Conservation (phyloP, 2,797 vertebrate genomes). For the Tragopan temminckii region DNA sequence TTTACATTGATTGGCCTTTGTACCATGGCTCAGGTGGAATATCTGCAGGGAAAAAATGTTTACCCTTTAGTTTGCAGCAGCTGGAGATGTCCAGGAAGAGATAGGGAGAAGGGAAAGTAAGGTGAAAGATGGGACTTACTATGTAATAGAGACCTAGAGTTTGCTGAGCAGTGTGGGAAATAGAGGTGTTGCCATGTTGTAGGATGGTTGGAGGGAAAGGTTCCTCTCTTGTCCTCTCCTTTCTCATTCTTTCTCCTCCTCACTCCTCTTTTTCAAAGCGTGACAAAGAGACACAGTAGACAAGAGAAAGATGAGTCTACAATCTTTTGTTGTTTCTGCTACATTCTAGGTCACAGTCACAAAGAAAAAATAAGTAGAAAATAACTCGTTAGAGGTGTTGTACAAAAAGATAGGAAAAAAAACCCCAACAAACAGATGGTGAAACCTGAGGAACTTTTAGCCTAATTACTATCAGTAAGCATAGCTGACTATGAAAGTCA, state of each 20-base stretch:
- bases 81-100: not conserved
- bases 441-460: slow-evolving; percentile 1
- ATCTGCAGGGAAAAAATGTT: not conserved
- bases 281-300: not conserved
- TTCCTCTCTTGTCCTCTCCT: not conserved
- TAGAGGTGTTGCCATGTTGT: not conserved
- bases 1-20: not conserved
- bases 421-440: not conserved
- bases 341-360: not conserved
- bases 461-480: not conserved
- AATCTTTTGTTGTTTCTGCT: not conserved
- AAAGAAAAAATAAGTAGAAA: too few relatives aligned
- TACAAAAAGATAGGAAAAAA: not conserved
- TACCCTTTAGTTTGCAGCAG: not conserved
- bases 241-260: too few relatives aligned
- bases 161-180: not conserved
- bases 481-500: not conserved
- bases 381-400: not conserved
- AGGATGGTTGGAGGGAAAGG: not conserved
- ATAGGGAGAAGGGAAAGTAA: not conserved
- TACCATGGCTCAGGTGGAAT: not conserved
- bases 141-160: not conserved
- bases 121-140: not conserved
- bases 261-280: not conserved
- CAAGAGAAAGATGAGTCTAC: not conserved